These are phyloP conservation scores for Rhabdophis nuchalis DNA, from an alignment of 2,797 vertebrate genomes.

Conservation along the genomic window DNA sequence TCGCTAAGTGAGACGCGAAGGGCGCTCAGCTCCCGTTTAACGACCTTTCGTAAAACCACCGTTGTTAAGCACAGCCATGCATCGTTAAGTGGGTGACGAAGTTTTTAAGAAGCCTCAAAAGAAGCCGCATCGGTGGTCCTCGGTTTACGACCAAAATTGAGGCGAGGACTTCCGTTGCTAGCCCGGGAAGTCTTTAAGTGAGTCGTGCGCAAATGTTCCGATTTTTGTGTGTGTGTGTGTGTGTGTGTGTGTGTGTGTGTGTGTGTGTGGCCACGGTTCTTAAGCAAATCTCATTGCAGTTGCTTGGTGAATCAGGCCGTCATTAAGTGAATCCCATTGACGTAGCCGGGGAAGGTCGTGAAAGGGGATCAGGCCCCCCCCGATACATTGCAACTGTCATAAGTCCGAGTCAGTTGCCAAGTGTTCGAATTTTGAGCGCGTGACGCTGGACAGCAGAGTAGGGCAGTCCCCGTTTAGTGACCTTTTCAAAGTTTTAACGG, in stretches of 20 bases:
- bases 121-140: not conserved
- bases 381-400: not conserved
- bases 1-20: not conserved
- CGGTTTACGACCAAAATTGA: no score
- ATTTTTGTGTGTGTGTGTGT: no score
- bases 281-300: no score
- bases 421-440: not conserved
- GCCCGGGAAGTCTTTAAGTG: no score
- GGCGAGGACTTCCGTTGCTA: not conserved
- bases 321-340: not conserved
- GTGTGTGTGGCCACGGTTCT: no score
- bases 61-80: not conserved
- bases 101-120: not conserved
- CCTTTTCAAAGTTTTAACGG: not conserved
- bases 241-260: no score
- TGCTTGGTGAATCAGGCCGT: no score
- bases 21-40: not conserved
- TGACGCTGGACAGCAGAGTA: not conserved
- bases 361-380: fast-evolving
- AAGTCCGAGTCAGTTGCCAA: not conserved
- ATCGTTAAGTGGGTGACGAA: fast-evolving
- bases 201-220: no score
- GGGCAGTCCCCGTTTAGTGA: not conserved
- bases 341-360: not conserved
- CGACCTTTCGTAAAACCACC: not conserved